phyloP scores from a whole-genome alignment of 2,888 invertebrate genomes.

The Amphipoea oculea region DNA sequence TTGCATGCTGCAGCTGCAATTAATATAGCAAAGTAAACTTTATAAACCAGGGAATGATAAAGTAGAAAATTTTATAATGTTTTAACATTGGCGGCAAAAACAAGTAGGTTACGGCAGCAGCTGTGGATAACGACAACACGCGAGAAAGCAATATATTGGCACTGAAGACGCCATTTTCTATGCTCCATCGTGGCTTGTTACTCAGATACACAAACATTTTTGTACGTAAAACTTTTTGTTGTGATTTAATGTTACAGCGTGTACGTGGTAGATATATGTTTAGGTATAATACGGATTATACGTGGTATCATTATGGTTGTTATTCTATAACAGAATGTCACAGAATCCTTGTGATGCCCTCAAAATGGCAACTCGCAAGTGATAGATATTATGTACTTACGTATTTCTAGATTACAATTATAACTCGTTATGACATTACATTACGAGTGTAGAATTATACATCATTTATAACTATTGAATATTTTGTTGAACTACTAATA shows the following conservation, averaged over 20 bases:
- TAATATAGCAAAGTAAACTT: conserved; percentile 68
- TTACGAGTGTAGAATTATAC: not conserved
- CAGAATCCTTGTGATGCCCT: not conserved
- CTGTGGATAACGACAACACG: conserved; percentile 89
- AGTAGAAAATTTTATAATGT: conserved; percentile 82
- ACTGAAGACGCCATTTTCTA: conserved; percentile 85
- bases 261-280: conserved; percentile 50
- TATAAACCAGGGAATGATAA: conserved; percentile 79
- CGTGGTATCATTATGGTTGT: conserved; percentile 9
- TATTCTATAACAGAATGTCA: not conserved
- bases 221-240: conserved; percentile 65
- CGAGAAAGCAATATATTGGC: conserved; percentile 89
- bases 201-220: conserved; percentile 65
- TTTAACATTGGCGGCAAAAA: conserved; percentile 83
- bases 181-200: conserved; percentile 72
- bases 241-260: conserved; percentile 66
- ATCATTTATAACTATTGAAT: not conserved
- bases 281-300: conserved; percentile 33
- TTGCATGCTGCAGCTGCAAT: conserved; percentile 71
- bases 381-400: not conserved
- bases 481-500: not conserved
- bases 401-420: not conserved
- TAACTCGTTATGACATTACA: not conserved
- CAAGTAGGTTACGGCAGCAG: conserved; percentile 84
- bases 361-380: not conserved